Base-by-base conservation (phyloP, 2,113 vertebrate species). In the Puma concolor region DNA sequence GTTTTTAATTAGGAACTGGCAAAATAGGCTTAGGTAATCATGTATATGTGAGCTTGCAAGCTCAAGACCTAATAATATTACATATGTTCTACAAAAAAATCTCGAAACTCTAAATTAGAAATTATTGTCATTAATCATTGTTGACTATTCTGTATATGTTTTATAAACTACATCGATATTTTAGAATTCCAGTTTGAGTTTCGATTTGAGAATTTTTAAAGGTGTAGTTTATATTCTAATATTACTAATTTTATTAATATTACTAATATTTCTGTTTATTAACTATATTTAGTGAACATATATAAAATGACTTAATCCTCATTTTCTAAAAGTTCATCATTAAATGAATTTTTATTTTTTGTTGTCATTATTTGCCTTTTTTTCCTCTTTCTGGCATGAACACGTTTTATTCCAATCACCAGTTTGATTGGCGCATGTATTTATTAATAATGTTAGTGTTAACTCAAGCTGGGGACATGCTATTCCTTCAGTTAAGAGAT, bases 151-250 rank as follows among this genome's bases (percentile, higher is more conserved):
- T 93, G 3, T 82, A 1, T 91, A 54, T 97, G 14, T 72, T 96
- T 90, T 92, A 4, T 95, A 76, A 96, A 95, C 90, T 88, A 25
- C 23, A 72, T 67, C 76, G 23, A 91, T 81, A 82, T 92, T 95
- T 92, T n/a, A 85, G 94, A 82, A 94, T 83, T 94, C 23, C 41
- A 94, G n/a, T 82, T 95, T 83, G 7, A 66, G 9, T 98, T 96
- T 91, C 17, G 86, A 1, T 94, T 94, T 84, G n/a, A 94, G 88
- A 94, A 94, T 92, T 97, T 97, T 98, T 98, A 97, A 97, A 98
- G 94, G 97, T 98, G 63, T 97, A 89, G 91, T 97, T 98, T 97
- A 93, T 97, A 92, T 96, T 98, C 19, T 7, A 76, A n/a, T 94
- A 84, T 89, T 84, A 92, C 29, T 60, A 60, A 60, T 60, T 60